These are phyloP conservation scores for Eidolon dupreanum DNA, from an alignment of 2,797 vertebrate species.

Conservation along the genomic window DNA sequence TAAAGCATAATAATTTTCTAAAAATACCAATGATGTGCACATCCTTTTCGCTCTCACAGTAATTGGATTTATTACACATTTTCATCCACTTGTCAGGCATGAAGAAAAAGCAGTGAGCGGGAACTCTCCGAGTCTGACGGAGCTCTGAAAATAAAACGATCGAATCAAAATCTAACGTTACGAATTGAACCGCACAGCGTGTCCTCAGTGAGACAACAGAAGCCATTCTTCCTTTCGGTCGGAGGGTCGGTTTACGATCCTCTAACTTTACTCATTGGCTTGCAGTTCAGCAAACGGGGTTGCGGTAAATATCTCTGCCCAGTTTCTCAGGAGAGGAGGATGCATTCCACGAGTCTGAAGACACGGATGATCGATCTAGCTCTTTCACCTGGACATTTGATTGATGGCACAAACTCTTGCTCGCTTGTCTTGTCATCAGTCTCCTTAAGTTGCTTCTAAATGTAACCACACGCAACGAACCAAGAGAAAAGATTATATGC, in stretches of 20 bases:
- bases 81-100: slow-evolving; percentile 8
- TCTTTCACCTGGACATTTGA: slow-evolving; percentile 54
- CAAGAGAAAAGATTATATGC: neutral
- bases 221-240: neutral
- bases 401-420: slow-evolving; percentile 49
- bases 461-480: slow-evolving; percentile 39
- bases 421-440: slow-evolving; percentile 54
- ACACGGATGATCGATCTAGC: slow-evolving; percentile 58
- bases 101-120: neutral
- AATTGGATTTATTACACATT: neutral
- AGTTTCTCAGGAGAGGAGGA: slow-evolving; percentile 43
- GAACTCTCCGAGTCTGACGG: neutral
- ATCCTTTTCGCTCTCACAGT: neutral
- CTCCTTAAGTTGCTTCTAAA: slow-evolving; percentile 67
- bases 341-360: neutral
- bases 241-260: slow-evolving; percentile 18
- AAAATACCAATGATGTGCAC: slow-evolving; percentile 23
- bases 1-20: neutral
- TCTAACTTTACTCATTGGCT: slow-evolving; percentile 40
- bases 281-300: slow-evolving; percentile 46
- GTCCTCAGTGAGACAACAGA: neutral
- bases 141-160: slow-evolving; percentile 45
- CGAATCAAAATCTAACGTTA: neutral
- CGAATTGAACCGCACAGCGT: neutral
- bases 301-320: slow-evolving; percentile 14